Percentiles rank a stretch among this genome's conserved stretches.
These are phyloP conservation scores for Hydriomena furcata DNA, from an alignment of 2,888 invertebrate genomes.

Conservation along the genomic window DNA sequence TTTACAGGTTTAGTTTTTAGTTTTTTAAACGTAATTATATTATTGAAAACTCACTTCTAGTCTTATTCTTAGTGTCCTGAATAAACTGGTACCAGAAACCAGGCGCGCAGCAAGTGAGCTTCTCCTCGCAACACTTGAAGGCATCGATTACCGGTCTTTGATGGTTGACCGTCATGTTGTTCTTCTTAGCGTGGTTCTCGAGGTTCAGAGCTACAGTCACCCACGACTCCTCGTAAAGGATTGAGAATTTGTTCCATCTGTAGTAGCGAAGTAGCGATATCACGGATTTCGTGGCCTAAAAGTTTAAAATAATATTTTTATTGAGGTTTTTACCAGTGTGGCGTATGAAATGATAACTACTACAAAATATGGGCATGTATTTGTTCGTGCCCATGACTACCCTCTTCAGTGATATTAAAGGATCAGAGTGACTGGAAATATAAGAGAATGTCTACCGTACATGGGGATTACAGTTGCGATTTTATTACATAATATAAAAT, in stretches of 20 bases:
- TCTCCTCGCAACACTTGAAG: slow-evolving; percentile 90
- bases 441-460: too few species aligned
- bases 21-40: too few species aligned
- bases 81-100: slow-evolving; percentile 93
- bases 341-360: too few species aligned
- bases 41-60: slow-evolving; percentile 86
- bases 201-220: slow-evolving; percentile 92
- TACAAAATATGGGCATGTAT: too few species aligned
- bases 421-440: too few species aligned
- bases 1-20: too few species aligned
- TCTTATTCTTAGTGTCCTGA: slow-evolving; percentile 93
- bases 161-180: slow-evolving; percentile 93
- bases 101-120: slow-evolving; percentile 89
- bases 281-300: slow-evolving; percentile 96
- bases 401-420: too few species aligned
- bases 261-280: slow-evolving; percentile 95
- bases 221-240: slow-evolving; percentile 92
- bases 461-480: too few species aligned
- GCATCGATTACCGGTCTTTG: slow-evolving; percentile 87
- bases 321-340: too few species aligned
- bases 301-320: too few species aligned
- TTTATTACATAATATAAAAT: too few species aligned
- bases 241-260: slow-evolving; percentile 96
- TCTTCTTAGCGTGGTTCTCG: slow-evolving; percentile 88
- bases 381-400: too few species aligned